Conservation (phyloP, 2,888 invertebrate genomes). For the Sphecodes monilicornis region DNA sequence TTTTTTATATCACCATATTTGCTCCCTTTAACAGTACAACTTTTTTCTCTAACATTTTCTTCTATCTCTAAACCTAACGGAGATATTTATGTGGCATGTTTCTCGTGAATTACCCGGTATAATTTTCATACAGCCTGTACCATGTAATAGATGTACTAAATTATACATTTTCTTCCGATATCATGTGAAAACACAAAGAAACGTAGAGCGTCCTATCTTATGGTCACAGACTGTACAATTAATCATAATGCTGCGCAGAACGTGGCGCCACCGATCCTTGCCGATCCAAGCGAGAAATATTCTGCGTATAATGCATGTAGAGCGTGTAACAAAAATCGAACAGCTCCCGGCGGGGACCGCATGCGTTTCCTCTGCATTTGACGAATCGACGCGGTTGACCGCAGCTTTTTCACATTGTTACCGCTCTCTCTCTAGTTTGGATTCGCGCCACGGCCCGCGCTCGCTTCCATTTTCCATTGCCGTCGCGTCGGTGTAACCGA, state of each 20-base stretch:
- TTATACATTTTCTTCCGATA: no score
- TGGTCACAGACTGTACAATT: no score
- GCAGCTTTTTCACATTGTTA: constrained; percentile 43
- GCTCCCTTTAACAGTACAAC: no score
- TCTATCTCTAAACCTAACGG: no score
- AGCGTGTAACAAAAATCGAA: constrained; percentile 31
- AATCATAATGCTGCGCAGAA: not conserved
- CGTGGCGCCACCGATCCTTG: not conserved
- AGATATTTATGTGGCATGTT: no score
- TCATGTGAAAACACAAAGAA: no score
- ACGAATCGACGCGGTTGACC: constrained; percentile 50
- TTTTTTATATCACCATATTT: no score
- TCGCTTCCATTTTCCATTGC: constrained; percentile 40
- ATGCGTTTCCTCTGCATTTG: constrained; percentile 45
- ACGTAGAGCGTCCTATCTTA: no score
- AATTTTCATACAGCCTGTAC: no score
- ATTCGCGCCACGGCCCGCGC: constrained; percentile 49
- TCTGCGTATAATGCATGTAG: constrained; percentile 18
- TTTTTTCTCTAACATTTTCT: no score
- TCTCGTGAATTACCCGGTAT: no score
- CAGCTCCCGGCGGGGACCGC: not conserved
- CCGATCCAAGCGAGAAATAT: not conserved
- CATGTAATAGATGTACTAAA: no score
- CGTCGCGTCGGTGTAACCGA: constrained; percentile 48
- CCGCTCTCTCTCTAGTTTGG: constrained; percentile 49